Base-by-base conservation (phyloP, 2,888 invertebrate genomes). In the Byasa hedistus region DNA sequence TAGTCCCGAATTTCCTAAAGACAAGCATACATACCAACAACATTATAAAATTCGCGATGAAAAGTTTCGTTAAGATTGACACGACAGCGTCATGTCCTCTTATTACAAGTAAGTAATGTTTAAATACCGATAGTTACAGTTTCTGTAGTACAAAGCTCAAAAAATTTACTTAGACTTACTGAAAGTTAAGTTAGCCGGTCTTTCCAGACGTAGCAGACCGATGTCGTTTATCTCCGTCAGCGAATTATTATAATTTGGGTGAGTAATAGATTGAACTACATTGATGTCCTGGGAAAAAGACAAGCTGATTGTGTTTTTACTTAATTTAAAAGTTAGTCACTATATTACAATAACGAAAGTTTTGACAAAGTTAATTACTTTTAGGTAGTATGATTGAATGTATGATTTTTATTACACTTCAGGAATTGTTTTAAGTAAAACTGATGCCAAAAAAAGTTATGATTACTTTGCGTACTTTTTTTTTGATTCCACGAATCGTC, bases 121-220 rank as follows among this genome's bases (percentile, higher is more conserved):
- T 17, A 19, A 24, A 15, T 27, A 19, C 19, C 21, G 15, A 23
- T 15, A 55, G 7, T 23, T 55, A 55, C 2, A 17, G 3, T 24
- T 12, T 55, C 21, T 23, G 17, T 23, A 17, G 19, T 56, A 19
- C 24, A 19, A 15, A 27, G 27, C 3, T 17, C 15, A 4, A 2
- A 17, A 56, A 56, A 15, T 55, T 10, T 23, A 17, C 17, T 19
- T 27, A 61, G 57, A 52, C 66, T 61, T 54, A 66, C 66, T 66
- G 54, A 12, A 17, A 32, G 54, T 39, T 22, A 66, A 63, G 58
- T 58, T 54, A 5, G 62, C 58, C 21, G 55, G 23, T n/a, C 15
- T 59, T 3, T n/a, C 17, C 4, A 66, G 63, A 21, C 63, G 66
- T 17, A 66, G 32, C 1, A 63, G 59, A 3, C 48, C 66, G 22